These are phyloP conservation scores for Grammomys dolichurus DNA, from an alignment of 2,113 vertebrate species.

Conservation along the genomic window DNA sequence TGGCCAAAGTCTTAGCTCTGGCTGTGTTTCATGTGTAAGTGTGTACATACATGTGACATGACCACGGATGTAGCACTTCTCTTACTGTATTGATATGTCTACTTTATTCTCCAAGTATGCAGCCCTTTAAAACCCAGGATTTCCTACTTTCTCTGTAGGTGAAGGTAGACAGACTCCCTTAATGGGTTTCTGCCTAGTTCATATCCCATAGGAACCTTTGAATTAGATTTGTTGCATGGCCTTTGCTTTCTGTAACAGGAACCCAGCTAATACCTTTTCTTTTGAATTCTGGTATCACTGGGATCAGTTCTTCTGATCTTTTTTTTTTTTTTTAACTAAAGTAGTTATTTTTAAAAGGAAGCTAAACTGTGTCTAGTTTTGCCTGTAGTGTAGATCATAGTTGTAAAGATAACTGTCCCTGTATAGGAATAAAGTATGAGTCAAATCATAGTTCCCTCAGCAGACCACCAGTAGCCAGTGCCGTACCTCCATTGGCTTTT, in stretches of 20 bases:
- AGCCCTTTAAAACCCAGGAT: conserved; percentile 66
- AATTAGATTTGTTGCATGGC: not conserved
- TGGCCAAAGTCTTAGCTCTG: conserved; percentile 61
- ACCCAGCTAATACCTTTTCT: not conserved
- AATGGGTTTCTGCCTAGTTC: conserved; percentile 60
- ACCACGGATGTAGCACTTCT: conserved; percentile 79
- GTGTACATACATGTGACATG: conserved; percentile 78
- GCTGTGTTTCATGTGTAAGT: conserved; percentile 68
- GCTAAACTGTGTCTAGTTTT: not conserved
- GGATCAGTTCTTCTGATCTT: conserved; percentile 7
- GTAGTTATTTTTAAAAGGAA: conserved; percentile 20
- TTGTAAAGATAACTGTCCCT: conserved; percentile 28
- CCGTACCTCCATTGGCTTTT: not conserved
- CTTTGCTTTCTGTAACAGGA: not conserved
- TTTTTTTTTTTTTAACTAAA: not conserved
- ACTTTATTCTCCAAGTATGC: conserved; percentile 69
- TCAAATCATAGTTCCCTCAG: not conserved
- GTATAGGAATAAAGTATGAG: not conserved
- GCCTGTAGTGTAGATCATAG: conserved; percentile 1
- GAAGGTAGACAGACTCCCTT: conserved; percentile 75
- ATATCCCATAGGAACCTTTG: conserved; percentile 24
- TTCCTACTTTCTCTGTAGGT: conserved; percentile 71
- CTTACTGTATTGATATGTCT: conserved; percentile 65
- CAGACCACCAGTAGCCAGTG: not conserved
- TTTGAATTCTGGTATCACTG: conserved; percentile 26